These are phyloP conservation scores for Onychomys torridus DNA, from an alignment of 2,797 vertebrate genomes.

Conservation along the genomic window DNA sequence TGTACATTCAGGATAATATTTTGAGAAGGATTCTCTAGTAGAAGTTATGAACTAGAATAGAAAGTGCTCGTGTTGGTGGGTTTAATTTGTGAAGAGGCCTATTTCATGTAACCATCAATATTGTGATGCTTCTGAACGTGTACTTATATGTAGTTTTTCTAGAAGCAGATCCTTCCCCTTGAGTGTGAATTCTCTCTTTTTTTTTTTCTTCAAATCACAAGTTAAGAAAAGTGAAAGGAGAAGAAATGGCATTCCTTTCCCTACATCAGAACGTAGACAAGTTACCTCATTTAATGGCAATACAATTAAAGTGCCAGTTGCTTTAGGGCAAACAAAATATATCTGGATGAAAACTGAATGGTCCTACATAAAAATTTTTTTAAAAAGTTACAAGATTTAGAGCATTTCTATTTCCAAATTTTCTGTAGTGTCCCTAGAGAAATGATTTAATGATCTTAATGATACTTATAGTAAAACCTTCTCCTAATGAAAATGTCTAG, in stretches of 20 bases:
- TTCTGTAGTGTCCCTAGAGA: neutral
- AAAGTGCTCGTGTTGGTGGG: neutral
- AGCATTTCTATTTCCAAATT: slow-evolving; percentile 14
- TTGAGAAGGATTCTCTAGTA: neutral
- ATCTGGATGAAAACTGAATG: slow-evolving; percentile 13
- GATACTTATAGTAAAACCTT: neutral
- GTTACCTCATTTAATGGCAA: neutral
- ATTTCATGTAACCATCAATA: slow-evolving; percentile 23
- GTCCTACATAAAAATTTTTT: neutral
- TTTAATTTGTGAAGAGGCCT: neutral
- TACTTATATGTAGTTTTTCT: neutral
- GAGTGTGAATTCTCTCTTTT: neutral
- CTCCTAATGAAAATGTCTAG: neutral
- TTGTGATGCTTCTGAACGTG: neutral
- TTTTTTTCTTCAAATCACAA: too few relatives aligned
- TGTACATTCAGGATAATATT: neutral
- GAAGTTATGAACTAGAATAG: neutral
- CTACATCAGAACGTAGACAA: neutral
- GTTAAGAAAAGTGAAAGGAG: neutral
- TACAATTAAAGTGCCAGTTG: neutral
- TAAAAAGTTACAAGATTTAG: neutral
- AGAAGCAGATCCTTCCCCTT: neutral
- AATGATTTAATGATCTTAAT: neutral
- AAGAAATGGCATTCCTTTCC: neutral
- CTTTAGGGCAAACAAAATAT: slow-evolving; percentile 1